Evolutionary conservation across 1,140 invertebrate genomes (phyloP).

Genomic region (Pristionchus pacificus): DNA sequence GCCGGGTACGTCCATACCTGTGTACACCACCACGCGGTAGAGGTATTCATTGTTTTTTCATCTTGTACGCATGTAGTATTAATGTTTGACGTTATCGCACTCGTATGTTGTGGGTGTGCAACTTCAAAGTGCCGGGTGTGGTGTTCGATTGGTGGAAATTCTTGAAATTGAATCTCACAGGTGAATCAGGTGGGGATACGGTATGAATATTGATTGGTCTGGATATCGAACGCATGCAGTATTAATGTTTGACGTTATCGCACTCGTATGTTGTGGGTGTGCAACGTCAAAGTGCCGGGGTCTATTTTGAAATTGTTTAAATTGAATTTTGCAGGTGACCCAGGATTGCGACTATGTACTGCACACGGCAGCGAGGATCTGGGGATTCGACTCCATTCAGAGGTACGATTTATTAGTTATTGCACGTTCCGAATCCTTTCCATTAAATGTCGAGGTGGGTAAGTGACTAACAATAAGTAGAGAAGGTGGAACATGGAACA

Average conservation of each 20-base stretch:
- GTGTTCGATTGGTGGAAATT: neutral
- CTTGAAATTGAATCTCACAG: neutral
- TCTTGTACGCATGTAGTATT: neutral
- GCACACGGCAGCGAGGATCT: neutral
- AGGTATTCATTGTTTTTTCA: no score
- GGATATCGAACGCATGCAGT: neutral
- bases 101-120: no score
- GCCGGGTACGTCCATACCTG: no score
- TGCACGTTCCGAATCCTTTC: no score
- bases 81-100: no score
- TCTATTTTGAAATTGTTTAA: neutral
- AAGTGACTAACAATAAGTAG: no score
- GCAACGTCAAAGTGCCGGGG: neutral
- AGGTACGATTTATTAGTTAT: no score
- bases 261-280: neutral
- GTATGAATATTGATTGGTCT: neutral
- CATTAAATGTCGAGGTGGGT: no score
- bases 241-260: no score
- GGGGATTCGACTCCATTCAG: neutral
- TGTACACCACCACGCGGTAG: no score
- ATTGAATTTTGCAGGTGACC: neutral
- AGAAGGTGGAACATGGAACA: no score
- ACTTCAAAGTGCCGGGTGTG: neutral
- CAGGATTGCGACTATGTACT: neutral
- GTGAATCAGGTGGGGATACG: neutral